Conservation (phyloP, 1,140 invertebrate species). For the Elysia chlorotica region DNA sequence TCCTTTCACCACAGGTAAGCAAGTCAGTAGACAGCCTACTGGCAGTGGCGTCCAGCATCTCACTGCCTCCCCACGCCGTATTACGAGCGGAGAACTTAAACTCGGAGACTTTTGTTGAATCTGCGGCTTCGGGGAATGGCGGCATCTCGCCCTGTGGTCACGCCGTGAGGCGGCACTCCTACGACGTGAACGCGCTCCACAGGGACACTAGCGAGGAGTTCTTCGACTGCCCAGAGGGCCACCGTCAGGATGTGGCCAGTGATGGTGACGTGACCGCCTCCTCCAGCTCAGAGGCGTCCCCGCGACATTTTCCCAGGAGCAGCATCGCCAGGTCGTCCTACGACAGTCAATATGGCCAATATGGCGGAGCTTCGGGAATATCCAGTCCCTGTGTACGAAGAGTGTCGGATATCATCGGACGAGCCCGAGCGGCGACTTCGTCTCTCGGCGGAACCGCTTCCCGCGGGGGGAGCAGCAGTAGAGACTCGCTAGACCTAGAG, state of each 20-base stretch:
- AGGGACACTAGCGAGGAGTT: neutral
- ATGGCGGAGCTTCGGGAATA: too few species aligned
- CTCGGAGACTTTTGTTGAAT: too few species aligned
- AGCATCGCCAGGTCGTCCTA: too few species aligned
- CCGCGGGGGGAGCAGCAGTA: neutral
- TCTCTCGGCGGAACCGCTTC: neutral
- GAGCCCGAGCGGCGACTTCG: neutral
- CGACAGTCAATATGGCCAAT: too few species aligned
- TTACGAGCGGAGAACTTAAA: too few species aligned
- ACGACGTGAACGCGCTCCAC: neutral
- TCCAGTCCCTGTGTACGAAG: too few species aligned
- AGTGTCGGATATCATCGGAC: too few species aligned
- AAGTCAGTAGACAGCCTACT: slow-evolving; percentile 16
- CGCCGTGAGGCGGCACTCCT: slow-evolving; percentile 12
- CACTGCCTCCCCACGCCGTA: slow-evolving; percentile 3
- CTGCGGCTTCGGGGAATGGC: too few species aligned
- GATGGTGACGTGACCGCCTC: slow-evolving; percentile 3
- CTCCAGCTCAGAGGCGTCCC: slow-evolving; percentile 16
- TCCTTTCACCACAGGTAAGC: slow-evolving; percentile 18
- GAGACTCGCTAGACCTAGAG: too few species aligned
- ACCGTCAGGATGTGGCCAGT: neutral
- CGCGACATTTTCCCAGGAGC: neutral
- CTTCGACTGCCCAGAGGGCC: neutral
- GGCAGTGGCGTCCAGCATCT: slow-evolving; percentile 7
- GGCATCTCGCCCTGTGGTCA: neutral